Conservation (phyloP, 2,113 vertebrate species). For the Oncorhynchus tshawytscha region DNA sequence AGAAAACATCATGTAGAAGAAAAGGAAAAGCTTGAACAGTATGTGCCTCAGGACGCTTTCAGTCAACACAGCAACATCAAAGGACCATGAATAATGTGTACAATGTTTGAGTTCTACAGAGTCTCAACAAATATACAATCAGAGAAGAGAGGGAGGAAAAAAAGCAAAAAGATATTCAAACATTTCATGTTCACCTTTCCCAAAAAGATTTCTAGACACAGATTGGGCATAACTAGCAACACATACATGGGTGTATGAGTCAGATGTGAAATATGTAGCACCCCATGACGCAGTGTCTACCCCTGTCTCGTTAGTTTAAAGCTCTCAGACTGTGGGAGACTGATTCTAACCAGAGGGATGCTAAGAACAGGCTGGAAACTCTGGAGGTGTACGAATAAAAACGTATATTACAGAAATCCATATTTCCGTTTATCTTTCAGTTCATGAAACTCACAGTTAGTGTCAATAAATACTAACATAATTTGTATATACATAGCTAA, state of each 20-base stretch:
- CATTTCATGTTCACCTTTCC: slow-evolving; percentile 12
- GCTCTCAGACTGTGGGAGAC: neutral
- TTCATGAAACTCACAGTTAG: slow-evolving; percentile 27
- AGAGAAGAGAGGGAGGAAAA: neutral
- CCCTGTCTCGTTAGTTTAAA: neutral
- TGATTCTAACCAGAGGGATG: neutral
- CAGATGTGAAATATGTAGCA: slow-evolving; percentile 33
- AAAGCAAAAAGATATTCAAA: slow-evolving; percentile 2
- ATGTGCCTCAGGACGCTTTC: neutral
- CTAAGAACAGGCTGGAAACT: slow-evolving; percentile 12
- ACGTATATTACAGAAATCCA: slow-evolving; percentile 24
- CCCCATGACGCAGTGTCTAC: neutral
- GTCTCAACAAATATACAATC: neutral
- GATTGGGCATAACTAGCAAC: slow-evolving; percentile 31
- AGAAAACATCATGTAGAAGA: neutral
- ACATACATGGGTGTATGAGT: slow-evolving; percentile 40
- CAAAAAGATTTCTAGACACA: slow-evolving; percentile 17
- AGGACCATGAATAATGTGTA: neutral
- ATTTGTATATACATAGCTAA: slow-evolving; percentile 64
- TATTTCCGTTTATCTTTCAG: slow-evolving; percentile 35
- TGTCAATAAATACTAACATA: slow-evolving; percentile 47
- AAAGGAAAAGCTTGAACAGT: neutral
- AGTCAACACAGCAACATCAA: neutral
- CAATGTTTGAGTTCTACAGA: neutral
- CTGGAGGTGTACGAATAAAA: slow-evolving; percentile 4